Base-by-base conservation (phyloP, 2,797 vertebrate genomes). In the Micrastur ruficollis region DNA sequence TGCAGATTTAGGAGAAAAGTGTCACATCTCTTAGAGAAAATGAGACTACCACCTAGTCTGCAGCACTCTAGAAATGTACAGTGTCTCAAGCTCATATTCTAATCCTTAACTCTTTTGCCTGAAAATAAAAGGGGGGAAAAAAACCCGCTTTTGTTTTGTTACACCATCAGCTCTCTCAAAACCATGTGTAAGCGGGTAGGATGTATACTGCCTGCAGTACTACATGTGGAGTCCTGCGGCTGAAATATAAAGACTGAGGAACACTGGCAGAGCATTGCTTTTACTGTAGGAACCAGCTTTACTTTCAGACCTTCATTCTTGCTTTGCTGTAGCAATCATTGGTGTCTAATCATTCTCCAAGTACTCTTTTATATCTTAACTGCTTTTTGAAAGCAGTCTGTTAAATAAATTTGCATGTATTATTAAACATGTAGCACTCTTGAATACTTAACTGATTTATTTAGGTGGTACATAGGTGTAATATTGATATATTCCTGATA, bases 101-200 rank as follows among this genome's bases (percentile, higher is more conserved):
- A 25, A 59, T 65, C 74, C 16, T 78, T 63, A 25, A 8, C 22
- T 50, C 42, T 72, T 31, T 27, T 65, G 26, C 42, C 62, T 81
- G 68, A 93, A 90, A 90, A 73, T 8, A 58, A 68, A 89, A 38
- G 12, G 12, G 12, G 0, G 16, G 20, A 16, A 17, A 29, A 38
- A 34, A 47, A 62, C 20, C 19, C 78, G 7, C 11, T 42, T 66
- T 50, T 75, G 21, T 42, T 66, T 50, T 75, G 21, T 63, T 47
- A 19, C 2, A 10, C 63, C 1, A 0, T 44, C 56, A 55, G 9
- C 21, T 40, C 55, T 58, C 26, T 84, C 50, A 84, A 70, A 80
- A 26, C 31, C 50, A 73, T 9, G 21, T 0, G 0, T 52, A 27
- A 40, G 8, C 4, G 5, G 23, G 12, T 22, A 29, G n/a, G 25